Evolutionary conservation across 2,797 vertebrate species (phyloP).

Genomic region (Sebastes trivittatus): DNA sequence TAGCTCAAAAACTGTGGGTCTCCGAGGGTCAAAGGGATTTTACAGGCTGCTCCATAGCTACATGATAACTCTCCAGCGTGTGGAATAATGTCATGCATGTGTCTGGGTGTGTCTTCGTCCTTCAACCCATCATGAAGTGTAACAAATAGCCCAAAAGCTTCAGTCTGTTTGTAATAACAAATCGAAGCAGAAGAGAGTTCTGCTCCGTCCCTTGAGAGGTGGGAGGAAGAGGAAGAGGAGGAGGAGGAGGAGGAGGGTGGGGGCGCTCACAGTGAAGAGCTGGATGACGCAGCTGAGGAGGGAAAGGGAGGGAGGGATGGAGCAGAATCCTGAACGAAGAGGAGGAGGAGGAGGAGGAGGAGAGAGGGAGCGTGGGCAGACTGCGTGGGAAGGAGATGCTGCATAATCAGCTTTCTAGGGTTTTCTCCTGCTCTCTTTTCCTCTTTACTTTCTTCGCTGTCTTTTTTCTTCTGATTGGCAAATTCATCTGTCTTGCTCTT

Average conservation of each 20-base stretch:
- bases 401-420: slow-evolving; percentile 78
- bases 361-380: slow-evolving; percentile 69
- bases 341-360: slow-evolving; percentile 35
- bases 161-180: slow-evolving; percentile 37
- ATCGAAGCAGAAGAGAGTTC: slow-evolving; percentile 38
- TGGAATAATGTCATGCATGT: slow-evolving; percentile 19
- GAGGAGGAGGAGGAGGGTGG: slow-evolving; percentile 25
- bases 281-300: slow-evolving; percentile 70
- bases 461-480: not conserved
- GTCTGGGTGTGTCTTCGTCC: slow-evolving; percentile 42
- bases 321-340: slow-evolving; percentile 60
- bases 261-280: slow-evolving; percentile 19
- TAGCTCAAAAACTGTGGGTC: too few relatives aligned
- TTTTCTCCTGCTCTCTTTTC: slow-evolving; percentile 60
- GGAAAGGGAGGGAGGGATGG: slow-evolving; percentile 31
- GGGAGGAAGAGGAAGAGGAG: slow-evolving; percentile 34
- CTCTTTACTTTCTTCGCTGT: not conserved
- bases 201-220: slow-evolving; percentile 49
- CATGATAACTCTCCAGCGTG: slow-evolving; percentile 16
- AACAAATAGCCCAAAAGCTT: slow-evolving; percentile 46
- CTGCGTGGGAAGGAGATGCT: slow-evolving; percentile 76
- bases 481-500: slow-evolving; percentile 10
- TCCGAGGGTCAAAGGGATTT: not conserved
- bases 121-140: slow-evolving; percentile 33
- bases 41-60: slow-evolving; percentile 10